Evolutionary conservation across 2,113 vertebrate species (phyloP).

Genomic region (Serinus canaria): DNA sequence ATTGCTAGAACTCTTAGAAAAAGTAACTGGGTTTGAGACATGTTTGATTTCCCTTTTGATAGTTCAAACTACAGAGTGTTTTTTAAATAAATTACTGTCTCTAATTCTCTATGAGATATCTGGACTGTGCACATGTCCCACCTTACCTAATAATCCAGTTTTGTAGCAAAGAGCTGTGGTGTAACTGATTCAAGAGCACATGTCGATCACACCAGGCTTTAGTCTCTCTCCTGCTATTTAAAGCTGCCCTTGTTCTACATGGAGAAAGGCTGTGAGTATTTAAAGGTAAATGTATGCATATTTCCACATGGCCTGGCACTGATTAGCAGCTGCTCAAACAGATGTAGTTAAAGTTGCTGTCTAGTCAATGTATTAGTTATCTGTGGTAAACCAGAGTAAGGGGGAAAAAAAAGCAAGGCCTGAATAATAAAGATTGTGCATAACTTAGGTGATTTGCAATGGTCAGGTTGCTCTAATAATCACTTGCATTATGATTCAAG

Average conservation of each 20-base stretch:
- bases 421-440: neutral
- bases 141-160: neutral
- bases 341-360: neutral
- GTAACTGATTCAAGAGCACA: slow-evolving; percentile 21
- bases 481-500: neutral
- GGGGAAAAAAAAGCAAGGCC: neutral
- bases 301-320: neutral
- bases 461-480: neutral
- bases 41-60: neutral
- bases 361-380: neutral
- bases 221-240: slow-evolving; percentile 49
- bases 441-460: neutral
- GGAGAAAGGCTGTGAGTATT: neutral
- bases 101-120: neutral
- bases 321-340: neutral
- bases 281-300: neutral
- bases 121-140: neutral
- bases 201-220: slow-evolving; percentile 5
- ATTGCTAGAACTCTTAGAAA: neutral
- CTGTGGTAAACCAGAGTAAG: neutral
- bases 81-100: neutral
- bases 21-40: neutral
- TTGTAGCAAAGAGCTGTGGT: neutral
- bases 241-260: slow-evolving; percentile 48
- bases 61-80: neutral